Conservation (phyloP, 2,888 invertebrate genomes). For the Lycophotia porphyrea region DNA sequence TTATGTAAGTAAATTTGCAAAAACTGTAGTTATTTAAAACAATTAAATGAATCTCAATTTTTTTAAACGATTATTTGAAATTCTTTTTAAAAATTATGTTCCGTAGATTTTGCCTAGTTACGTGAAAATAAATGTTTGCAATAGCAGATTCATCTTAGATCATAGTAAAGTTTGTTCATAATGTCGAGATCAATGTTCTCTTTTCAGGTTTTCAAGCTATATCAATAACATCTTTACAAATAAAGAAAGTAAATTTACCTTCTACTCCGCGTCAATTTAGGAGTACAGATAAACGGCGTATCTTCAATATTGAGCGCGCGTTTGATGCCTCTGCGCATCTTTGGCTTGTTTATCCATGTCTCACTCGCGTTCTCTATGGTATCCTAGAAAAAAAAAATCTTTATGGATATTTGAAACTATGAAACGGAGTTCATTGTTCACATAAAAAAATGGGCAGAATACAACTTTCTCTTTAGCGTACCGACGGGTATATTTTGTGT, state of each 20-base stretch:
- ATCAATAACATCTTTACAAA: neutral
- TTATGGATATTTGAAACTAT: constrained; percentile 13
- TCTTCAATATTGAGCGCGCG: constrained; percentile 87
- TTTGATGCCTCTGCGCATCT: constrained; percentile 82
- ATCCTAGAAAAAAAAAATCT: constrained; percentile 73
- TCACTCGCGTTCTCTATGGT: constrained; percentile 88
- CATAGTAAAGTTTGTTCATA: neutral
- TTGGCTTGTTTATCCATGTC: constrained; percentile 85
- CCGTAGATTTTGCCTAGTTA: neutral
- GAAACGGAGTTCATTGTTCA: constrained; percentile 41
- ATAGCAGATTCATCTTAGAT: neutral
- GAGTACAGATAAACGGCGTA: constrained; percentile 91
- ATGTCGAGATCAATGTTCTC: neutral
- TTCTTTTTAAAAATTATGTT: neutral
- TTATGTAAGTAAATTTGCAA: neutral
- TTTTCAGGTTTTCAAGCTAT: neutral
- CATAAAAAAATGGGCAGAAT: constrained; percentile 5
- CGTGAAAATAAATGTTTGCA: neutral
- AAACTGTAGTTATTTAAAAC: neutral
- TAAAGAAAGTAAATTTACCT: constrained; percentile 72
- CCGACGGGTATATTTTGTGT: neutral
- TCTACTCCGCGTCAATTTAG: constrained; percentile 81
- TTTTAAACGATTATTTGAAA: neutral
- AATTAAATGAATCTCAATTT: neutral
- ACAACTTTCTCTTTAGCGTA: neutral